Conservation (phyloP, 2,888 invertebrate genomes). For the Thysanoteuthis rhombus region DNA sequence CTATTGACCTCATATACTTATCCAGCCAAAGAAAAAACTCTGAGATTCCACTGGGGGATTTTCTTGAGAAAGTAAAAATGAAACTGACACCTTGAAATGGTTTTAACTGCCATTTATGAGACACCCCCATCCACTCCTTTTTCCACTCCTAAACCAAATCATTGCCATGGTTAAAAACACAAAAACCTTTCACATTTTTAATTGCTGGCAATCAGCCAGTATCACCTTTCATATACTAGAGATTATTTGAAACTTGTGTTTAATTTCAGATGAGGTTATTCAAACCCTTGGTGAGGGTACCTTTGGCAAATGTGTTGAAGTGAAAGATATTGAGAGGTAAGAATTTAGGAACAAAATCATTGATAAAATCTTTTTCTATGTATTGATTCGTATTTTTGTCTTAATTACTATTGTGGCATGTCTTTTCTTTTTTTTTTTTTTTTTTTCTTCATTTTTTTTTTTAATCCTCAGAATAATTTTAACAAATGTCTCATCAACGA, state of each 20-base stretch:
- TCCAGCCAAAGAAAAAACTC: no score
- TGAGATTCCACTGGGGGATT: neutral
- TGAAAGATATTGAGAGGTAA: conserved; percentile 92
- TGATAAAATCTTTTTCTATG: neutral
- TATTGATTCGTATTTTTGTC: neutral
- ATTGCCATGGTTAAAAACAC: neutral
- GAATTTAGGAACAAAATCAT: conserved; percentile 67
- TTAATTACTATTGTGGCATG: neutral
- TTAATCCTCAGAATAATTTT: no score
- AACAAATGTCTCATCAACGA: neutral
- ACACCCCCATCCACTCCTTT: neutral
- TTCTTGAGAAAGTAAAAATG: no score
- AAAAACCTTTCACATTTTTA: neutral
- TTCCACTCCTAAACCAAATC: neutral
- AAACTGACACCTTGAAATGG: neutral
- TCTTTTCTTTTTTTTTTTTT: neutral
- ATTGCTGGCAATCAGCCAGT: conserved; percentile 1
- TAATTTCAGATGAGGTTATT: conserved; percentile 91
- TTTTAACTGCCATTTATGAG: neutral
- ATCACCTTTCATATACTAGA: conserved; percentile 26
- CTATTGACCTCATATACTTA: neutral
- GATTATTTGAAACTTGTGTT: conserved; percentile 36
- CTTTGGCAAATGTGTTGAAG: conserved; percentile 99
- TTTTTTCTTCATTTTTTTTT: no score
- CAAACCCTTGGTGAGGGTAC: conserved; percentile 99